Conservation (phyloP, 2,797 vertebrate species). For the Crocodylus rhombifer region DNA sequence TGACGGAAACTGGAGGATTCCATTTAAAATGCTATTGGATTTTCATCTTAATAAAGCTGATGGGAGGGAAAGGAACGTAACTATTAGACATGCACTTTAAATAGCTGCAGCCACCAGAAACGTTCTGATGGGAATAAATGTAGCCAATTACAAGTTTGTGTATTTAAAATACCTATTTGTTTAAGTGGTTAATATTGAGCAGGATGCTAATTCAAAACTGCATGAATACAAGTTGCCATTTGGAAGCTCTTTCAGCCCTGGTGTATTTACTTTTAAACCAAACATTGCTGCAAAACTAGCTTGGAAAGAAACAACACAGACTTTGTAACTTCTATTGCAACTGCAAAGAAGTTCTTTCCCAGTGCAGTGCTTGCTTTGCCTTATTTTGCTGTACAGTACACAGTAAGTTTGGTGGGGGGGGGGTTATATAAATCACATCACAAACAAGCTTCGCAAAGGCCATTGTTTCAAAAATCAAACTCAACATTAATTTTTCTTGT, state of each 20-base stretch:
- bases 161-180: neutral
- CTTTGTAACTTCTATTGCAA: constrained; percentile 16
- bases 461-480: neutral
- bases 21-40: neutral
- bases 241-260: neutral
- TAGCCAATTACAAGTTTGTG: neutral
- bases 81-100: neutral
- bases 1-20: neutral
- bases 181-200: neutral
- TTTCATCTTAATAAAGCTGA: neutral
- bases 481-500: neutral
- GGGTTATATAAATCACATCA: neutral
- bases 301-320: neutral
- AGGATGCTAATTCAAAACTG: neutral
- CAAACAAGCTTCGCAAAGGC: neutral
- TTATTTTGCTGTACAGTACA: neutral
- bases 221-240: neutral
- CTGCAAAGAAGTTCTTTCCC: neutral
- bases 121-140: neutral
- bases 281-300: neutral
- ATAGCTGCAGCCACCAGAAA: neutral
- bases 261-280: constrained; percentile 12
- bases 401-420: neutral
- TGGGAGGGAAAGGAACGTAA: neutral
- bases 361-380: neutral